Conservation (phyloP, 2,113 vertebrate species). For the Macrotis lagotis region DNA sequence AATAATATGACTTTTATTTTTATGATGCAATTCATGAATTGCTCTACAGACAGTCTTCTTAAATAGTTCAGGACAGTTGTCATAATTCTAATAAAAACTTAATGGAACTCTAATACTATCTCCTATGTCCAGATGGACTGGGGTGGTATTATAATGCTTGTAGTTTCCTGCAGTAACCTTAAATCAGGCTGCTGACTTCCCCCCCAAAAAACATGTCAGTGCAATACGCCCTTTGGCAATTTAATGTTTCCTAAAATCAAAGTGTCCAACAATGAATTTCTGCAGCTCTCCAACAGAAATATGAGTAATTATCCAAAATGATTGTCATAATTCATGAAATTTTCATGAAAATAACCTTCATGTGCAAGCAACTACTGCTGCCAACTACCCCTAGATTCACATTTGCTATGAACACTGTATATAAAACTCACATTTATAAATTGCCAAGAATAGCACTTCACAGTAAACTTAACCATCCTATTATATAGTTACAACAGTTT, state of each 20-base stretch:
- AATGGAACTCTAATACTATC: constrained; percentile 56
- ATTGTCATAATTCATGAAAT: constrained; percentile 32
- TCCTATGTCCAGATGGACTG: neutral
- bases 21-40: constrained; percentile 43
- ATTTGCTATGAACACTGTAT: accelerated
- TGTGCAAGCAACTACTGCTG: neutral
- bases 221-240: neutral
- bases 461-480: neutral
- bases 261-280: constrained; percentile 29
- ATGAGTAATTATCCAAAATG: constrained; percentile 9
- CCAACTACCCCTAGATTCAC: neutral
- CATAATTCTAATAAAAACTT: constrained; percentile 57
- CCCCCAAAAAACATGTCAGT: neutral
- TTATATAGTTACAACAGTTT: neutral
- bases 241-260: constrained; percentile 24
- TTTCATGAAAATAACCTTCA: neutral
- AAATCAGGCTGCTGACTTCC: constrained; percentile 2
- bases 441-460: neutral
- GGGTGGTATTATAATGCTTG: neutral
- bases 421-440: neutral
- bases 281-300: constrained; percentile 39
- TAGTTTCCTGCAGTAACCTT: constrained; percentile 53
- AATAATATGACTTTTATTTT: neutral
- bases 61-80: constrained; percentile 31
- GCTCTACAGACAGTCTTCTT: neutral